phyloP scores from a whole-genome alignment of 2,797 vertebrate genomes.

The Malacoctenus gilli region DNA sequence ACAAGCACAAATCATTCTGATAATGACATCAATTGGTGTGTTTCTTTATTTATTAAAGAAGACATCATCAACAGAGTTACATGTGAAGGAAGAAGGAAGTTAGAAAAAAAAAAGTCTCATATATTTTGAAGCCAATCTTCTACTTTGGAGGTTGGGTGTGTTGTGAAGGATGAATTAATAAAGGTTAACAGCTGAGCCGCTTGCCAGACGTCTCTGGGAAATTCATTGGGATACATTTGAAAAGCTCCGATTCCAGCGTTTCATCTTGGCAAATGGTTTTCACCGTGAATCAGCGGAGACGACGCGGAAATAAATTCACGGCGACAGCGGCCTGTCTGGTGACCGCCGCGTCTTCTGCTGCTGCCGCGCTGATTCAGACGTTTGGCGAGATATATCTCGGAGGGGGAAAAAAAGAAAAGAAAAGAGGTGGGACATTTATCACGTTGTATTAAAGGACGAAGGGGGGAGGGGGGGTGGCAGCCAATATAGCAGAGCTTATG shows the following conservation, averaged over 20 bases:
- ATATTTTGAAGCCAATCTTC: neutral
- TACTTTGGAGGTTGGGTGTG: neutral
- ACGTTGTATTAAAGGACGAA: neutral
- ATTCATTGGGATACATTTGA: constrained; percentile 16
- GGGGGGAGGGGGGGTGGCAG: neutral
- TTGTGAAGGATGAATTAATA: constrained; percentile 10
- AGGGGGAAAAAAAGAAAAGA: constrained; percentile 1
- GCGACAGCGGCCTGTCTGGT: constrained; percentile 22
- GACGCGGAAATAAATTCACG: constrained; percentile 34
- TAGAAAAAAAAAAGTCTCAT: neutral
- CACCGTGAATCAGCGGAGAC: constrained; percentile 32
- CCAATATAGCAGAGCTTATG: constrained; percentile 28
- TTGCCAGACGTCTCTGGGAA: constrained; percentile 13
- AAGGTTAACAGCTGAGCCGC: neutral
- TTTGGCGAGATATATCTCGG: constrained; percentile 9
- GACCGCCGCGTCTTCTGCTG: constrained; percentile 26
- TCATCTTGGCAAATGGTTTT: constrained; percentile 18
- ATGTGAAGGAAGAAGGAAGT: neutral
- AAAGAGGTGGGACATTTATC: constrained; percentile 23
- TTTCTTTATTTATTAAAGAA: neutral
- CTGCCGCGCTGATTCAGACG: no score
- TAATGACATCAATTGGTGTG: neutral
- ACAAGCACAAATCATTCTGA: constrained; percentile 16
- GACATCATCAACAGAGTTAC: neutral
- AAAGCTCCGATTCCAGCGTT: constrained; percentile 19